Conservation (phyloP, 2,113 vertebrate genomes). For the Varanus salvator region DNA sequence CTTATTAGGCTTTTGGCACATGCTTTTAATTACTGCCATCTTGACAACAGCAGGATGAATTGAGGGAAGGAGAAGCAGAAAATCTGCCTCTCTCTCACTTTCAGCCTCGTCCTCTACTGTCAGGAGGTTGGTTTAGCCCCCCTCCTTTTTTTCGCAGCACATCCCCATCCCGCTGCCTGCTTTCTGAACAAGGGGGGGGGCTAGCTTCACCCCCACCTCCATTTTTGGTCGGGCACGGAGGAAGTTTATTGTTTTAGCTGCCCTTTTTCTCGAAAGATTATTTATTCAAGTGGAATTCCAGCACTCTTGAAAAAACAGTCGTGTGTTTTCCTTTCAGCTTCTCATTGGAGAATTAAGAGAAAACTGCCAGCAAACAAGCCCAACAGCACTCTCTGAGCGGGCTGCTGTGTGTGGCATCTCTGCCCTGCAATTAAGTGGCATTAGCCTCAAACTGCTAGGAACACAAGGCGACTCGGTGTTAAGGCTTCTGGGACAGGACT, state of each 20-base stretch:
- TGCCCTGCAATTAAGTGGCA: conserved; percentile 32
- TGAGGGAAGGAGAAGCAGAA: conserved; percentile 7
- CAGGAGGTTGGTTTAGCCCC: not conserved
- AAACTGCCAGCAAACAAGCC: not conserved
- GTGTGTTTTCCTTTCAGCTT: conserved; percentile 61
- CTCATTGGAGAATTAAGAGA: conserved; percentile 44
- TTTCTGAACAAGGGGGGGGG: conserved; percentile 42
- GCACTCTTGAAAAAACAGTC: conserved; percentile 72
- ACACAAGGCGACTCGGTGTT: not conserved
- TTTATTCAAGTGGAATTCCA: conserved; percentile 76
- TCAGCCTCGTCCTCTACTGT: not conserved
- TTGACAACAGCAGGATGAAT: not conserved
- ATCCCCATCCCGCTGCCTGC: conserved; percentile 5
- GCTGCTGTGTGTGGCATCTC: not conserved
- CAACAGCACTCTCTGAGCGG: too few relatives aligned
- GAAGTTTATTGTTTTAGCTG: conserved; percentile 77
- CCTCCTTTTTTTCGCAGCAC: not conserved
- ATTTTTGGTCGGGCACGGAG: conserved; percentile 67
- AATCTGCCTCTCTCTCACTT: conserved; percentile 31
- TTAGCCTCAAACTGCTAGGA: conserved; percentile 35
- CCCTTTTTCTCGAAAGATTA: conserved; percentile 70
- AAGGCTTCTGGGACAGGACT: not conserved
- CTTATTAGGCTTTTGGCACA: conserved; percentile 53
- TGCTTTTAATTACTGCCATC: conserved; percentile 68
- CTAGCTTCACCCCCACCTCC: conserved; percentile 50